Evolutionary conservation across 92 coral and sea anemone species (phyloP).

Genomic region (Epizoanthus ramosus): DNA sequence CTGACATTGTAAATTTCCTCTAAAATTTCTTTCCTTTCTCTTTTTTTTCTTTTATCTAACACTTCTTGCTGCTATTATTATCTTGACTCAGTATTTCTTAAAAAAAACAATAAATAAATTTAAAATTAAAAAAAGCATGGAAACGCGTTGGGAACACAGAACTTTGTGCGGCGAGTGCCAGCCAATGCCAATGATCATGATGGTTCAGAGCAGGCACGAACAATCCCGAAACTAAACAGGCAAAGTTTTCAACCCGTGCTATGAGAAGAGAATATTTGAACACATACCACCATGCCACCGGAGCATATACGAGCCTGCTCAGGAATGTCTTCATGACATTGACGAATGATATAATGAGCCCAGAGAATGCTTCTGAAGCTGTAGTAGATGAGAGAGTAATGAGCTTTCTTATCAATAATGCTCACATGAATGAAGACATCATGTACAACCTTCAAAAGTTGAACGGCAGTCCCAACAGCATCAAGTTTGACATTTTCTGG

Average conservation of each 20-base stretch:
- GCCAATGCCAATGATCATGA: neutral
- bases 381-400: neutral
- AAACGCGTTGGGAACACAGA: neutral
- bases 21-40: too few species aligned
- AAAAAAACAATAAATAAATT: too few species aligned
- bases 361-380: neutral
- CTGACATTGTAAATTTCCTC: too few species aligned
- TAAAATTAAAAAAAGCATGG: too few species aligned
- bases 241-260: neutral
- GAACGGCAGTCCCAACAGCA: constrained; percentile 3
- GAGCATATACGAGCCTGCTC: constrained; percentile 2
- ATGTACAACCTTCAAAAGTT: neutral
- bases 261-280: neutral
- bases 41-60: too few species aligned
- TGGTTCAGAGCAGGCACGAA: neutral
- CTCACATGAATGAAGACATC: neutral
- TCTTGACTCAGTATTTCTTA: too few species aligned
- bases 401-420: neutral
- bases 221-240: constrained; percentile 9
- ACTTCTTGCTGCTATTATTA: too few species aligned
- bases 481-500: constrained; percentile 15
- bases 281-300: neutral
- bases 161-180: constrained; percentile 9
- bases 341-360: neutral
- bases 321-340: neutral